These are phyloP conservation scores for Lymantria monacha DNA, from an alignment of 2,888 invertebrate species.

Conservation along the genomic window DNA sequence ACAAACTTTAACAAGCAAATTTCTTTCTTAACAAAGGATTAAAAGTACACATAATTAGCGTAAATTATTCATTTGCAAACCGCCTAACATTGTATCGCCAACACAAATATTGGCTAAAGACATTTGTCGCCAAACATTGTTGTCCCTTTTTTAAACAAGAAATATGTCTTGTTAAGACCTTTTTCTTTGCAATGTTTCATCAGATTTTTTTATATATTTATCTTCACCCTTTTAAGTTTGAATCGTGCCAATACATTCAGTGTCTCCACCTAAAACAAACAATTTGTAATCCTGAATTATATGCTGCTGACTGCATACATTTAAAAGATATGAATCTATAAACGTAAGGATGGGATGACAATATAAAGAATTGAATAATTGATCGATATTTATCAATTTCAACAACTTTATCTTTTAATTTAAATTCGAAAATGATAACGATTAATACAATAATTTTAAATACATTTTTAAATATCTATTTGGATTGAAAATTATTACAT, in stretches of 20 bases:
- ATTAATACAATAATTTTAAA: too few species aligned
- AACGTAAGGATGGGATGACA: slow-evolving; percentile 55
- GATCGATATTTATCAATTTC: slow-evolving; percentile 5
- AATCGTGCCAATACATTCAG: slow-evolving; percentile 77
- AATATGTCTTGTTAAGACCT: slow-evolving; percentile 45
- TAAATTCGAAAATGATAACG: neutral
- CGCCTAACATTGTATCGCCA: slow-evolving; percentile 44
- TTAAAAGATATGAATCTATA: slow-evolving; percentile 80
- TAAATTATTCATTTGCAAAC: slow-evolving; percentile 68
- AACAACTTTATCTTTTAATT: slow-evolving; percentile 4
- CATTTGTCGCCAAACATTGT: slow-evolving; percentile 3
- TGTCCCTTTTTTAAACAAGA: slow-evolving; percentile 67
- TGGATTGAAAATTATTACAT: too few species aligned
- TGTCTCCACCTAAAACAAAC: slow-evolving; percentile 80
- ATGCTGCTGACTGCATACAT: slow-evolving; percentile 81
- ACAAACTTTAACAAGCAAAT: slow-evolving; percentile 16
- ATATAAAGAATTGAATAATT: neutral
- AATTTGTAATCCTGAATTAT: slow-evolving; percentile 82
- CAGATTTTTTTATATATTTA: slow-evolving; percentile 68
- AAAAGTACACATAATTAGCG: slow-evolving; percentile 54
- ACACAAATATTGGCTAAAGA: slow-evolving; percentile 45
- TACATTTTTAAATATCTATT: too few species aligned
- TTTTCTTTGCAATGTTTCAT: slow-evolving; percentile 63
- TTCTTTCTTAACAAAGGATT: slow-evolving; percentile 33
- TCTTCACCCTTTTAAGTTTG: slow-evolving; percentile 77